Evolutionary conservation across 1,140 invertebrate genomes (phyloP).

Genomic region (Calosoma granatense): DNA sequence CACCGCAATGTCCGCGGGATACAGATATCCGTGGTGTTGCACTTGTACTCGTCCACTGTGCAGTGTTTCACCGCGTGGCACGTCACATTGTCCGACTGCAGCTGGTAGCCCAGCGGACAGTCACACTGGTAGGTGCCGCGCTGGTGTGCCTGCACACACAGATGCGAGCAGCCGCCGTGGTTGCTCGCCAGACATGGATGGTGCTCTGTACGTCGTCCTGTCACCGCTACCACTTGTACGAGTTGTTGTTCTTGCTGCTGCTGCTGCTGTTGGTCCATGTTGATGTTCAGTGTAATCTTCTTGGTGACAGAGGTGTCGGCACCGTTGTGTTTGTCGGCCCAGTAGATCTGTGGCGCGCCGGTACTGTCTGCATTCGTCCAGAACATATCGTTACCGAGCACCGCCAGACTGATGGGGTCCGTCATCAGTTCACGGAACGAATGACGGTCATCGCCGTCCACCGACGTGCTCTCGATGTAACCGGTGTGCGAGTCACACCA

Average conservation of each 20-base stretch:
- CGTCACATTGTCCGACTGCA: slow-evolving; percentile 37
- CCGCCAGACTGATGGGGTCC: slow-evolving; percentile 40
- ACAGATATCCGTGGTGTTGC: slow-evolving; percentile 48
- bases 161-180: slow-evolving; percentile 62
- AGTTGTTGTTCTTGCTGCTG: slow-evolving; percentile 17
- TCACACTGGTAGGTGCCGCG: slow-evolving; percentile 37
- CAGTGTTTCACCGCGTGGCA: slow-evolving; percentile 43
- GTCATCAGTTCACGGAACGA: slow-evolving; percentile 33
- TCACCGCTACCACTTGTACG: slow-evolving; percentile 25
- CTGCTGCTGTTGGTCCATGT: slow-evolving; percentile 26
- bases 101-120: slow-evolving; percentile 47
- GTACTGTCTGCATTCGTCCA: slow-evolving; percentile 46
- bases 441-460: slow-evolving; percentile 37
- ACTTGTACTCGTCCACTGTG: slow-evolving; percentile 39
- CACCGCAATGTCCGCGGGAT: slow-evolving; percentile 51
- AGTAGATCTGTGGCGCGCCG: slow-evolving; percentile 44
- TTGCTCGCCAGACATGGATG: slow-evolving; percentile 53
- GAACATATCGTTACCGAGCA: slow-evolving; percentile 47
- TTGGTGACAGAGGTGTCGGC: slow-evolving; percentile 8
- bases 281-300: slow-evolving; percentile 13
- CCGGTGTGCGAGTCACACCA: slow-evolving; percentile 43
- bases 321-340: slow-evolving; percentile 43
- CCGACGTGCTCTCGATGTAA: slow-evolving; percentile 42
- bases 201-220: slow-evolving; percentile 16
- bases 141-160: slow-evolving; percentile 47